phyloP scores from a whole-genome alignment of 1,140 invertebrate genomes.

The Neodiprion lecontei region DNA sequence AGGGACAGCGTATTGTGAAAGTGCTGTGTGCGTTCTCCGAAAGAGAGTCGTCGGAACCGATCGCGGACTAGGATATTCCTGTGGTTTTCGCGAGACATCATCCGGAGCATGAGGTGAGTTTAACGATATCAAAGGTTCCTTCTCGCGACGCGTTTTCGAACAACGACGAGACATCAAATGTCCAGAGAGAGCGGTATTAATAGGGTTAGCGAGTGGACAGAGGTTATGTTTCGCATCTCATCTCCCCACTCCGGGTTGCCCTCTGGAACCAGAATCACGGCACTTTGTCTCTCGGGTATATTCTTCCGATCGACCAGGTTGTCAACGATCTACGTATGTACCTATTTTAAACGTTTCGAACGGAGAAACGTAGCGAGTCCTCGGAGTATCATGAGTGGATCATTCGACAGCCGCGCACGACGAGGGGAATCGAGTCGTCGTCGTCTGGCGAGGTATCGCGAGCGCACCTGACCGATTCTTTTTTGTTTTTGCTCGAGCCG shows the following conservation, averaged over 20 bases:
- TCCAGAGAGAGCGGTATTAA: neutral
- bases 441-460: neutral
- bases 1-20: conserved; percentile 37
- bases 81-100: neutral
- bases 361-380: too few relatives aligned
- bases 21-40: conserved; percentile 34
- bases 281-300: neutral
- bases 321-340: too few relatives aligned
- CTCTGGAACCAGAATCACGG: neutral
- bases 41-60: conserved; percentile 4
- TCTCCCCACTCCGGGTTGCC: neutral
- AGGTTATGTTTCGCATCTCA: neutral
- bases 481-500: conserved; percentile 7
- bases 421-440: too few relatives aligned
- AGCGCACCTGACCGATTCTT: conserved; percentile 6
- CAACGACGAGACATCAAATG: neutral
- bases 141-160: neutral
- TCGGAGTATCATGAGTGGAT: too few relatives aligned
- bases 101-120: conserved; percentile 3
- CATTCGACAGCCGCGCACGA: too few relatives aligned
- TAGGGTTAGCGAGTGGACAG: conserved; percentile 1
- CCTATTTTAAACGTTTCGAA: too few relatives aligned
- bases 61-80: neutral
- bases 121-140: conserved; percentile 17
- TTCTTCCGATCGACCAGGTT: too few relatives aligned